A percentile compares a stretch with the other conserved stretches of the same genome.
phyloP scores from a whole-genome alignment of 2,797 vertebrate genomes.

The Cryptoblepharus egeriae region DNA sequence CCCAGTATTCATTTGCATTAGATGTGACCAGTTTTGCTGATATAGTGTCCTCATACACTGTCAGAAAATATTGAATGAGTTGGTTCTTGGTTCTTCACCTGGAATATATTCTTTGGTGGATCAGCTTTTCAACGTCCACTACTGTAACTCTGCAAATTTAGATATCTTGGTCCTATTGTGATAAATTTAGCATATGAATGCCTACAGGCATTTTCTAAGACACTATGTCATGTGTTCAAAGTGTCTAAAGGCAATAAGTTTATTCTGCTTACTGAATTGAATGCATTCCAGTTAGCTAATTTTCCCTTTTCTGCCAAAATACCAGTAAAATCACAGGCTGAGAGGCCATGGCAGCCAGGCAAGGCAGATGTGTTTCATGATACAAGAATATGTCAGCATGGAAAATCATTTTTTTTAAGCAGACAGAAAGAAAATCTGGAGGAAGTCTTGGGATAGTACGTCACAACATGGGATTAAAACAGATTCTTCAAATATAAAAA shows the following conservation, averaged over 20 bases:
- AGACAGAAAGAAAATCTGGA: neutral
- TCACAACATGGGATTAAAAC: too few species aligned
- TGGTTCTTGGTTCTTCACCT: too few species aligned
- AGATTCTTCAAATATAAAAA: neutral
- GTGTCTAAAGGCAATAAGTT: neutral
- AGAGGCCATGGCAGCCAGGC: neutral
- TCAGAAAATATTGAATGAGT: too few species aligned
- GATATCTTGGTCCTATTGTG: constrained; percentile 1
- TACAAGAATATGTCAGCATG: too few species aligned
- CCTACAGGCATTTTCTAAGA: constrained; percentile 12
- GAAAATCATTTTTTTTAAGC: neutral
- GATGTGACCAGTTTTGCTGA: too few species aligned
- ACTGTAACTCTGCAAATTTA: neutral
- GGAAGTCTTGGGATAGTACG: too few species aligned
- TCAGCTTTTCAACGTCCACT: neutral
- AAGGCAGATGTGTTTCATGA: neutral
- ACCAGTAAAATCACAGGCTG: neutral
- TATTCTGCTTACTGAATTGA: neutral
- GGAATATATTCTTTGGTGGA: too few species aligned
- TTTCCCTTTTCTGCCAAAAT: neutral
- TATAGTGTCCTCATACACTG: too few species aligned
- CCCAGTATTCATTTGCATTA: too few species aligned
- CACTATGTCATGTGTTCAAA: neutral
- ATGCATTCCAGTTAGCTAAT: neutral
- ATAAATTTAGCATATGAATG: constrained; percentile 6